phyloP scores from a whole-genome alignment of 2,797 vertebrate species.

The Oceanodroma leucorhoa region DNA sequence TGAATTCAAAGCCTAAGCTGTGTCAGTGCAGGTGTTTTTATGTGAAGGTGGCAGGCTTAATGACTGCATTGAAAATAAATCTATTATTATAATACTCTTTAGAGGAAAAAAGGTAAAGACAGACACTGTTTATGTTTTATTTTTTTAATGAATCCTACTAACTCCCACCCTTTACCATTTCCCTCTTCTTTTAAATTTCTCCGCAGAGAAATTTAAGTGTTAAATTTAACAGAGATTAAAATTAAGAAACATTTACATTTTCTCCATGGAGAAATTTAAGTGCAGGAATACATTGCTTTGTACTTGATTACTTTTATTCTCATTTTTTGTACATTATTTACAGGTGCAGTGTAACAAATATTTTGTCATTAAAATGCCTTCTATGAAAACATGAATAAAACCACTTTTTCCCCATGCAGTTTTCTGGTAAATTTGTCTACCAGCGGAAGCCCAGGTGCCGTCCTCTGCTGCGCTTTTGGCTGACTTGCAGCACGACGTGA shows the following conservation, averaged over 20 bases:
- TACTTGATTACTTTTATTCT: background rate
- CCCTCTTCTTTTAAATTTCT: background rate
- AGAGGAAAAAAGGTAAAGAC: background rate
- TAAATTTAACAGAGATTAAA: background rate
- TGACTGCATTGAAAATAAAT: background rate
- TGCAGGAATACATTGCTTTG: background rate
- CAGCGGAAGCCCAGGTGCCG: background rate
- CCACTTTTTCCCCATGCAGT: background rate
- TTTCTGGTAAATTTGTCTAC: background rate
- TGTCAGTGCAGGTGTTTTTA: background rate
- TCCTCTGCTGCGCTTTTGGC: background rate
- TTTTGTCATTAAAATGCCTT: background rate
- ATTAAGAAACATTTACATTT: background rate
- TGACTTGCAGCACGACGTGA: fast-evolving
- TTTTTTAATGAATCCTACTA: background rate
- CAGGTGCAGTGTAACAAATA: background rate
- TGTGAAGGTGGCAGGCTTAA: background rate
- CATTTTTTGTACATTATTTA: background rate
- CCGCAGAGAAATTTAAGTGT: background rate
- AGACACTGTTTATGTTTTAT: background rate
- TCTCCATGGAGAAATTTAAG: background rate
- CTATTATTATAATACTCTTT: background rate
- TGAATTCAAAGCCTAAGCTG: background rate
- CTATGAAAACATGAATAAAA: background rate
- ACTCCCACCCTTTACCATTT: background rate